Evolutionary conservation across 2,797 vertebrate genomes (phyloP).

Genomic region (Karalla daura): DNA sequence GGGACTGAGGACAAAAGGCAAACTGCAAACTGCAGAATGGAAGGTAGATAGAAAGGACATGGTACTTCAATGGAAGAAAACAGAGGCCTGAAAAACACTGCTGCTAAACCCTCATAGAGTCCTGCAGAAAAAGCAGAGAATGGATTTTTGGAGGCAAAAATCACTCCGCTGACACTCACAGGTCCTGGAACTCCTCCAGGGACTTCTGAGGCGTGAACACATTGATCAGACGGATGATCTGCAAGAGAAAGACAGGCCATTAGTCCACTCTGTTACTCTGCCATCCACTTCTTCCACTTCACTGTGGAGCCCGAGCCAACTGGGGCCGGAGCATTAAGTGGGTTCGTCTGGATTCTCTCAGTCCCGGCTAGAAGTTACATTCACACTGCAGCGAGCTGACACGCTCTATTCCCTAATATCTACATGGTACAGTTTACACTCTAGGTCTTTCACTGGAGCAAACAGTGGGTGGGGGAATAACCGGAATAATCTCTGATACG

Average conservation of each 20-base stretch:
- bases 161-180: constrained; percentile 87
- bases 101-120: constrained; percentile 16
- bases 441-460: too few species aligned
- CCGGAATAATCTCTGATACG: too few species aligned
- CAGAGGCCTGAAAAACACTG: neutral
- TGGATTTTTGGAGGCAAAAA: constrained; percentile 21
- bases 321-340: constrained; percentile 7
- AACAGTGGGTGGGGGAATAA: too few species aligned
- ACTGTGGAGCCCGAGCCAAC: constrained; percentile 30
- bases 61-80: neutral
- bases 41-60: neutral
- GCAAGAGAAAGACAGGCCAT: constrained; percentile 67
- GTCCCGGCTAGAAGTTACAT: constrained; percentile 25
- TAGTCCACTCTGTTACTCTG: constrained; percentile 60
- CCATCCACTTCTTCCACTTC: constrained; percentile 44
- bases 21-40: constrained; percentile 1
- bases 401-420: neutral
- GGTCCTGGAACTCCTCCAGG: constrained; percentile 98
- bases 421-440: too few species aligned
- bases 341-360: constrained; percentile 19
- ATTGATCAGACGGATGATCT: constrained; percentile 98
- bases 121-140: constrained; percentile 15
- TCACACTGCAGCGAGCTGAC: neutral
- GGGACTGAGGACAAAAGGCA: neutral
- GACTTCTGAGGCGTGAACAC: constrained; percentile 98